These are phyloP conservation scores for Muscidifurax raptorellus DNA, from an alignment of 1,140 invertebrate genomes.

Conservation along the genomic window DNA sequence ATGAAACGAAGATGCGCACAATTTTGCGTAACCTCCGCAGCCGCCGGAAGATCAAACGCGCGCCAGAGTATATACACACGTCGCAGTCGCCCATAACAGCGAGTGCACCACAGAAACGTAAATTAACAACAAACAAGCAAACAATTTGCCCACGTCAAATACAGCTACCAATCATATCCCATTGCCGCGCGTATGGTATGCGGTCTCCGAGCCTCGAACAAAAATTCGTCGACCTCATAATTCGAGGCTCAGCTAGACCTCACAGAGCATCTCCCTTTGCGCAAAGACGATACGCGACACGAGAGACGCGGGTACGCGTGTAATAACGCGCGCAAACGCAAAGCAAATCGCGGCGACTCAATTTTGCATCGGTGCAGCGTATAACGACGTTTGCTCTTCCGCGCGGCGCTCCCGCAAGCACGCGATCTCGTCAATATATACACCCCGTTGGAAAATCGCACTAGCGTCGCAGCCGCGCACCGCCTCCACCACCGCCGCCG, in stretches of 20 bases:
- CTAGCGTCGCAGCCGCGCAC: not conserved
- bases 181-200: too few species aligned
- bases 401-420: not conserved
- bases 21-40: not conserved
- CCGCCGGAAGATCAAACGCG: not conserved
- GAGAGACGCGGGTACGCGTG: not conserved
- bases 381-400: constrained; percentile 49
- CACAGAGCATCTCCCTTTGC: not conserved
- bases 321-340: constrained; percentile 29
- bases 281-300: not conserved
- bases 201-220: not conserved
- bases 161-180: constrained; percentile 5
- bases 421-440: constrained; percentile 4
- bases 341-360: constrained; percentile 18
- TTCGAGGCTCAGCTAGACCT: not conserved
- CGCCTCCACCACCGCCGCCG: too few species aligned
- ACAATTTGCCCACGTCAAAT: constrained; percentile 26
- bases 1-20: not conserved
- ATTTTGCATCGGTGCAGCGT: constrained; percentile 50
- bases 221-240: not conserved
- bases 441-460: constrained; percentile 26
- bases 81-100: not conserved
- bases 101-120: not conserved
- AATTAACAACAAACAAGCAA: constrained; percentile 38
- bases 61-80: not conserved